Conservation (phyloP, 1,140 invertebrate genomes). For the Philaenus spumarius region DNA sequence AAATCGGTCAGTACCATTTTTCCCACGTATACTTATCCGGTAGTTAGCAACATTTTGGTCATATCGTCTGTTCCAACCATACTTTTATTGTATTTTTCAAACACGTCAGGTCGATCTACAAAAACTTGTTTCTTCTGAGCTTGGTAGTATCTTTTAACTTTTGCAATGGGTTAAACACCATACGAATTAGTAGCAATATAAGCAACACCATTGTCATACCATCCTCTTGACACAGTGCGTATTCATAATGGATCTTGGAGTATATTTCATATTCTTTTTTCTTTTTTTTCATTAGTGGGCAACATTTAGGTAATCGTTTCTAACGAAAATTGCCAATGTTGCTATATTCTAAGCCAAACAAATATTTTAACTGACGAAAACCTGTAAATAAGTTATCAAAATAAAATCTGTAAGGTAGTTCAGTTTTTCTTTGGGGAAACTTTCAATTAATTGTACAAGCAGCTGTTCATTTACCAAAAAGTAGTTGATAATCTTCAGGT, state of each 20-base stretch:
- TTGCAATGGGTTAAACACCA: slow-evolving; percentile 6
- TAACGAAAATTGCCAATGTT: slow-evolving; percentile 29
- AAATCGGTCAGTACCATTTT: slow-evolving; percentile 38
- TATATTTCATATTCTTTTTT: slow-evolving; percentile 22
- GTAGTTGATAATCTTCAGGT: slow-evolving; percentile 27
- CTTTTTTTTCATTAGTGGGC: slow-evolving; percentile 21
- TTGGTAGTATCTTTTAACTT: slow-evolving; percentile 13
- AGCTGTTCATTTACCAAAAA: slow-evolving; percentile 26
- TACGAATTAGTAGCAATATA: slow-evolving; percentile 9
- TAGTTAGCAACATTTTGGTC: slow-evolving; percentile 37
- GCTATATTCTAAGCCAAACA: slow-evolving; percentile 20
- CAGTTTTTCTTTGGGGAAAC: slow-evolving; percentile 19
- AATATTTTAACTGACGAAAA: slow-evolving; percentile 25
- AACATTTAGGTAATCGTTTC: slow-evolving; percentile 24
- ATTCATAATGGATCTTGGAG: slow-evolving; percentile 7
- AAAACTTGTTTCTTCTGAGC: slow-evolving; percentile 8
- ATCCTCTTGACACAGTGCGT: not conserved
- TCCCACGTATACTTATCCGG: slow-evolving; percentile 34
- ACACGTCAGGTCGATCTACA: not conserved
- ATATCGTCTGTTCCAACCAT: slow-evolving; percentile 30
- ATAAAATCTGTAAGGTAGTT: slow-evolving; percentile 25
- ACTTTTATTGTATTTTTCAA: slow-evolving; percentile 5
- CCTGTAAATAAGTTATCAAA: slow-evolving; percentile 34
- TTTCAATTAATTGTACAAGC: slow-evolving; percentile 29
- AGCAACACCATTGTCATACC: slow-evolving; percentile 17